Base-by-base conservation (phyloP, 2,113 vertebrate species). In the Larimichthys crocea region DNA sequence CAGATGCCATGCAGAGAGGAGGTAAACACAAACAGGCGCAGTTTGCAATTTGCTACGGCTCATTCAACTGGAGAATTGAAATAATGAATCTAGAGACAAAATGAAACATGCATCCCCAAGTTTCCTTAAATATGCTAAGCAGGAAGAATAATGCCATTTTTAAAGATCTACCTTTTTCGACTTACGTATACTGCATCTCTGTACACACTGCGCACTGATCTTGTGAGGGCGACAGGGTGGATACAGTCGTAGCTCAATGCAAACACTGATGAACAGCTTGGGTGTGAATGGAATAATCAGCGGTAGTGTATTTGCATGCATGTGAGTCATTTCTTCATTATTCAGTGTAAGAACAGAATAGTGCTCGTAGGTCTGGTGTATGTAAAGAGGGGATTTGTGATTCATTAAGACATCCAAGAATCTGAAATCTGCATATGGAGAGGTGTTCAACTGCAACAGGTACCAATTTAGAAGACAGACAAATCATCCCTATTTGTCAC, bases 41-140 rank as follows among this genome's bases (percentile, higher is more conserved):
- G 62, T 83, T 65, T 88, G 83, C 74, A 80, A 81, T 89, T 79
- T 77, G 76, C 48, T 40, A 49, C 79, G 61, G 80, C 73, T 85
- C 74, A 86, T 74, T 88, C 76, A 87, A 44, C 84, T 74, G 82
- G 67, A 84, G 76, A 80, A 46, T 11, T 22, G 52, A 64, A 75
- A 80, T 74, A 76, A 90, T 84, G 63, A 62, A 81, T 69, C 79
- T 69, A 67, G 64, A 68, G 46, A 63, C 50, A 55, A 63, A 76
- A 48, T 52, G 46, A 84, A 73, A 70, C 35, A 42, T 42, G 50
- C 67, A 16, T 19, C 53, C 56, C 19, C 14, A 7, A 4, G 9
- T 56, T 74, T 53, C 61, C 69, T 59, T 63, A 68, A 85, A 84
- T 64, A 57, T 35, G 74, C 70, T 48, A 68, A 65, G 59, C 68